Evolutionary conservation across 2,113 vertebrate genomes (phyloP), one percentile per base, ranked within the genome.

Genomic region (Gallinago jamesoni): DNA sequence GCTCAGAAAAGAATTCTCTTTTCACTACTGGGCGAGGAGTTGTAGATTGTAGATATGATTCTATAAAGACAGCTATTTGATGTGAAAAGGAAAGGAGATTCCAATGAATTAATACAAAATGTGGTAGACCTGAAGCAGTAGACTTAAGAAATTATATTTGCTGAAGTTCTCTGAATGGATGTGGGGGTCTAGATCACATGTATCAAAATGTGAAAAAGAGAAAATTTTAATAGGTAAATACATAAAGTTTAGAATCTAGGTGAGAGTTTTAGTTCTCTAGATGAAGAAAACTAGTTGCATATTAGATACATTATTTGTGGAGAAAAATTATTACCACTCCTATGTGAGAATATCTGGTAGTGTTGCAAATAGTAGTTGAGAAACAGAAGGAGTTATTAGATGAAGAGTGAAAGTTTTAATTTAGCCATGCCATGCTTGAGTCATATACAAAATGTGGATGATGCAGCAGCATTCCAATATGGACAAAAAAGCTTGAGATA

Each of bases 11-110:
- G 4, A 57, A 43, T 6, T 73, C 13, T 52, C 35, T 53, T 73
- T 77, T 48, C 50, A 14, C 27, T 59, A 7, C 31, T 1, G 1
- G 24, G 14, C 30, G 17, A 55, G 16, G 37, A 28, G 24, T 74
- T 2, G 3, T 3, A 53, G 73, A 4, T 74, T 2, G 3, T 3
- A 53, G 73, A 4, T 28, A 8, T 1, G 19, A 41, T 55, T 75
- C 25, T 53, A 9, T 77, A 35, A 87, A 62, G 35, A 39, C 14
- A 66, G 14, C 22, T 50, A 3, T 56, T 85, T 60, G 35, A 8
- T 77, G 23, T 43, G 22, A 27, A 84, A 84, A 73, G 23, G 39
- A 64, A 76, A 48, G 33, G 5, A 18, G 1, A 2, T 86, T 55
- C 33, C 20, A 27, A 60, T 15, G 39, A 84, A 52, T 68, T 21